phyloP scores from a whole-genome alignment of 92 coral and sea anemone genomes.

The Siderastrea radians region DNA sequence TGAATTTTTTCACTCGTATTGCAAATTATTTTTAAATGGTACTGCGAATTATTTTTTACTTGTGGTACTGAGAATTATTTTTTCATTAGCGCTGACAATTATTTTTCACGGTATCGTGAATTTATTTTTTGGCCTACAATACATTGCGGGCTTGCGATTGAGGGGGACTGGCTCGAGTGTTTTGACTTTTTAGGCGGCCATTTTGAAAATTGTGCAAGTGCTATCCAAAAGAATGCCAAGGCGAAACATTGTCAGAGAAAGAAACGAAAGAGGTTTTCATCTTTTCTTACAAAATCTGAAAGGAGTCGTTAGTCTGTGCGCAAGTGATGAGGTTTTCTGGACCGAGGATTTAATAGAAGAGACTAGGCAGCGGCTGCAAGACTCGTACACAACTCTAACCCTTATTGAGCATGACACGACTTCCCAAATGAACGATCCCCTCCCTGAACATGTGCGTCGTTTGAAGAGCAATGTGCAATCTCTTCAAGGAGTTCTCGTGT shows the following conservation, averaged over 20 bases:
- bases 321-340: slow-evolving; percentile 49
- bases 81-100: neutral
- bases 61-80: too few relatives aligned
- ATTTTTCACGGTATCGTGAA: slow-evolving; percentile 20
- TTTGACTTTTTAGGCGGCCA: slow-evolving; percentile 8
- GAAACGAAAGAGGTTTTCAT: slow-evolving; percentile 46
- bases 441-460: slow-evolving; percentile 25
- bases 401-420: slow-evolving; percentile 31
- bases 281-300: slow-evolving; percentile 68
- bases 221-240: slow-evolving; percentile 38
- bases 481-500: slow-evolving; percentile 16
- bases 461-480: slow-evolving; percentile 50
- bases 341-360: slow-evolving; percentile 63
- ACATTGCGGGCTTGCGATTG: slow-evolving; percentile 21
- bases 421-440: slow-evolving; percentile 31
- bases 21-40: too few relatives aligned
- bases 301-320: slow-evolving; percentile 31
- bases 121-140: slow-evolving; percentile 18
- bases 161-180: slow-evolving; percentile 26
- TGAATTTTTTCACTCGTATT: too few relatives aligned
- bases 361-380: slow-evolving; percentile 59
- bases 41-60: too few relatives aligned
- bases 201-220: slow-evolving; percentile 15
- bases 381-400: slow-evolving; percentile 62
- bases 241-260: slow-evolving; percentile 47